These are phyloP conservation scores for Theonella swinhoei DNA, from an alignment of 37 sponge, comb jelly and placozoan species.

Conservation along the genomic window DNA sequence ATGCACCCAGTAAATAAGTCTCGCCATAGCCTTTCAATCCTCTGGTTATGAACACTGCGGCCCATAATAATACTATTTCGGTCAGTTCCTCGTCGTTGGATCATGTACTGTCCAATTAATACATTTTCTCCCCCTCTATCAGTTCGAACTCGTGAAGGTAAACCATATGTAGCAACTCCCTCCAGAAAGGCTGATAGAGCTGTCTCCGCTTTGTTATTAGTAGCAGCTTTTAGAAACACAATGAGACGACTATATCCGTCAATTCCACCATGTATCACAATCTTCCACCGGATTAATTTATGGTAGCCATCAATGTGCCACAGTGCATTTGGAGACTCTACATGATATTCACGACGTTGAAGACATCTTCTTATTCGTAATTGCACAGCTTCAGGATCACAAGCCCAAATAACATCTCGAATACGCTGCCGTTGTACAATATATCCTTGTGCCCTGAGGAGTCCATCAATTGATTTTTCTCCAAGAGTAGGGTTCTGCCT, in stretches of 20 bases:
- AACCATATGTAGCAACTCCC: slow-evolving; percentile 54
- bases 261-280: slow-evolving; percentile 67
- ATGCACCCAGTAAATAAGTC: slow-evolving; percentile 63
- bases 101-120: slow-evolving; percentile 53
- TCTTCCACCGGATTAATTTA: slow-evolving; percentile 67
- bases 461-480: slow-evolving; percentile 41
- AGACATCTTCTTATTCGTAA: slow-evolving; percentile 29
- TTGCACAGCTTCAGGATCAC: slow-evolving; percentile 53
- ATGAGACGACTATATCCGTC: slow-evolving; percentile 73
- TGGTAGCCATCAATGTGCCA: slow-evolving; percentile 81
- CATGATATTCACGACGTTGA: slow-evolving; percentile 49
- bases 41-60: slow-evolving; percentile 70
- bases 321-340: slow-evolving; percentile 61
- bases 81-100: slow-evolving; percentile 65
- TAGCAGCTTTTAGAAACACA: slow-evolving; percentile 35
- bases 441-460: slow-evolving; percentile 34
- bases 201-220: slow-evolving; percentile 69
- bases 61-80: slow-evolving; percentile 68
- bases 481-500: slow-evolving; percentile 51
- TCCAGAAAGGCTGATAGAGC: slow-evolving; percentile 46
- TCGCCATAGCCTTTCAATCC: slow-evolving; percentile 77
- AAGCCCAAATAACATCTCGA: slow-evolving; percentile 46
- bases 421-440: slow-evolving; percentile 43
- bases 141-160: slow-evolving; percentile 68
- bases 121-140: slow-evolving; percentile 77